A percentile compares a stretch with the other conserved stretches of the same genome.
Conservation (phyloP, 2,797 vertebrate species). For the Catharus ustulatus region DNA sequence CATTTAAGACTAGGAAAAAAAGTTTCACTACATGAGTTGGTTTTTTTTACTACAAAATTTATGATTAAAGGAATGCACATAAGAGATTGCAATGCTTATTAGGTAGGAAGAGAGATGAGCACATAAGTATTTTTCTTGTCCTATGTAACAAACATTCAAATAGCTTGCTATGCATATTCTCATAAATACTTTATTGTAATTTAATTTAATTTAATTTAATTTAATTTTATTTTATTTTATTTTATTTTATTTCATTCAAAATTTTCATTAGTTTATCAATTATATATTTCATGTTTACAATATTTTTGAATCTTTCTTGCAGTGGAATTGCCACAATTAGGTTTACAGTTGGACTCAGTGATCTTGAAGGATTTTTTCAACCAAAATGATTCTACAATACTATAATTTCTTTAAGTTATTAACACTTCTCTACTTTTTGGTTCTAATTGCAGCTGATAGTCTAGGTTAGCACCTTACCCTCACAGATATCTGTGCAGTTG, state of each 20-base stretch:
- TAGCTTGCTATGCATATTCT: background rate
- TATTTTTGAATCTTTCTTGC: background rate
- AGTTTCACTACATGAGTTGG: background rate
- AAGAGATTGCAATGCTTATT: background rate
- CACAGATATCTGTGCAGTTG: background rate
- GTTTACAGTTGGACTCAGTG: fast-evolving
- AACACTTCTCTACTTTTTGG: background rate
- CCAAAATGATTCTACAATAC: background rate
- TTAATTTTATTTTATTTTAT: background rate
- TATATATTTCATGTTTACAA: background rate
- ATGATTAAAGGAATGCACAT: background rate
- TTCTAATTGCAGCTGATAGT: background rate
- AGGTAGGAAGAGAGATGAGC: background rate
- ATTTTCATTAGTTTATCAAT: background rate
- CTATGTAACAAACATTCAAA: background rate
- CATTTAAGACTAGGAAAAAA: background rate
- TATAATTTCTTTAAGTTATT: background rate
- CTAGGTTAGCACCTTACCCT: background rate
- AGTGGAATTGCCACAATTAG: background rate
- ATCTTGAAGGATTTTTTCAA: background rate
- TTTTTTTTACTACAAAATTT: background rate
- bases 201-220: background rate
- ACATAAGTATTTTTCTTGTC: background rate
- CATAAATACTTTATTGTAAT: background rate
- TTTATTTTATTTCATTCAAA: background rate